These are phyloP conservation scores for Apamea epomidion DNA, from an alignment of 2,888 invertebrate genomes.

Conservation along the genomic window DNA sequence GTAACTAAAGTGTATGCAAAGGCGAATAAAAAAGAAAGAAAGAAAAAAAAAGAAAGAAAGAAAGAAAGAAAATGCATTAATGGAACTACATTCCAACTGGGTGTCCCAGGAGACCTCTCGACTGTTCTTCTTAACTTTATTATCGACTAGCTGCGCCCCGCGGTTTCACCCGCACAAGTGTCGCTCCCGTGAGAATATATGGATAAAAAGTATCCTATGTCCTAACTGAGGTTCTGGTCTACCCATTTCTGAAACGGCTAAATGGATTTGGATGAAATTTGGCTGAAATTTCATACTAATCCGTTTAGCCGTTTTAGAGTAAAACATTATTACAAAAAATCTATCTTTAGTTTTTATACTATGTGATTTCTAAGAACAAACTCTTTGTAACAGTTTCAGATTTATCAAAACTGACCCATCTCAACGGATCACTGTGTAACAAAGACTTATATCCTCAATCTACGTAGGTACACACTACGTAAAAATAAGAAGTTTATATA, in stretches of 20 bases:
- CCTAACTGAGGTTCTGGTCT: no score
- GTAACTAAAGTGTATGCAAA: background rate
- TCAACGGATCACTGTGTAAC: background rate
- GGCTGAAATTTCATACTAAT: no score
- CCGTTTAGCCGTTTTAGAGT: no score
- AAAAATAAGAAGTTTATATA: constrained; percentile 29
- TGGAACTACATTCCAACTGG: background rate
- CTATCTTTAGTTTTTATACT: no score
- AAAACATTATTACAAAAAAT: no score
- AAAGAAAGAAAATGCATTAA: no score
- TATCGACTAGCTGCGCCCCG: background rate
- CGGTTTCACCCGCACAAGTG: no score
- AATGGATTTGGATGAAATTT: no score
- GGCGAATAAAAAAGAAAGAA: background rate
- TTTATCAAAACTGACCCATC: background rate
- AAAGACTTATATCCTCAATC: background rate
- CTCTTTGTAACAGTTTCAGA: background rate
- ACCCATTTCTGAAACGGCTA: no score
- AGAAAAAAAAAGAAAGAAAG: no score
- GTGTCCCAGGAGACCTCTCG: background rate
- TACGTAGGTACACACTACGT: background rate
- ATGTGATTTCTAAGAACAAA: background rate
- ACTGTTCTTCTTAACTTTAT: background rate
- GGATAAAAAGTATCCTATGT: no score
- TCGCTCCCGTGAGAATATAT: no score